phyloP scores from a whole-genome alignment of 2,113 vertebrate species.

The Hippocampus guttulatus region DNA sequence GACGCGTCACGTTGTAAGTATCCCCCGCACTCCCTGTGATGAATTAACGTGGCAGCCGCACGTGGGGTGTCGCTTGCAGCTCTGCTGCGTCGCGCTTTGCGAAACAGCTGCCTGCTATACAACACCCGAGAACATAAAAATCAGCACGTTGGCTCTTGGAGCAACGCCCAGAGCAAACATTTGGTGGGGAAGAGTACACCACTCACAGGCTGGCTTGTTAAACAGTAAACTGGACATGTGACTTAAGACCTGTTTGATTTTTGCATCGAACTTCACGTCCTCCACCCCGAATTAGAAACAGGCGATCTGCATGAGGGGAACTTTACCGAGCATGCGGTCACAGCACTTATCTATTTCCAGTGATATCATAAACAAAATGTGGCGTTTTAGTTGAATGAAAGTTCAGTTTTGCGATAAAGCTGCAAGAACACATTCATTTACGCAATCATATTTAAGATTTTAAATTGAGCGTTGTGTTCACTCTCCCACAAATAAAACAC shows the following conservation, averaged over 20 bases:
- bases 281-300: not conserved
- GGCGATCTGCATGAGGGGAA: not conserved
- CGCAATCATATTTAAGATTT: not conserved
- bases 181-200: conserved; percentile 2
- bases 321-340: not conserved
- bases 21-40: not conserved
- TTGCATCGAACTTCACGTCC: not conserved
- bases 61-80: not conserved
- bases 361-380: not conserved
- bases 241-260: not conserved
- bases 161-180: conserved; percentile 4
- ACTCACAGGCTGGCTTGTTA: not conserved
- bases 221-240: conserved; percentile 1
- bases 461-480: not conserved
- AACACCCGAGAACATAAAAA: not conserved
- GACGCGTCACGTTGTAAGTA: conserved; percentile 97
- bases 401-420: not conserved
- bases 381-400: not conserved
- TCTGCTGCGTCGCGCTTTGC: not conserved
- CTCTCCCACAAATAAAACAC: not conserved
- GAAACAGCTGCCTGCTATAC: not conserved
- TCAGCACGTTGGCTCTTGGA: not conserved
- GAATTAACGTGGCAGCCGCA: not conserved
- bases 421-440: not conserved
- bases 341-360: no score